These are phyloP conservation scores for Ditula angustiorana DNA, from an alignment of 2,888 invertebrate genomes.

Conservation along the genomic window DNA sequence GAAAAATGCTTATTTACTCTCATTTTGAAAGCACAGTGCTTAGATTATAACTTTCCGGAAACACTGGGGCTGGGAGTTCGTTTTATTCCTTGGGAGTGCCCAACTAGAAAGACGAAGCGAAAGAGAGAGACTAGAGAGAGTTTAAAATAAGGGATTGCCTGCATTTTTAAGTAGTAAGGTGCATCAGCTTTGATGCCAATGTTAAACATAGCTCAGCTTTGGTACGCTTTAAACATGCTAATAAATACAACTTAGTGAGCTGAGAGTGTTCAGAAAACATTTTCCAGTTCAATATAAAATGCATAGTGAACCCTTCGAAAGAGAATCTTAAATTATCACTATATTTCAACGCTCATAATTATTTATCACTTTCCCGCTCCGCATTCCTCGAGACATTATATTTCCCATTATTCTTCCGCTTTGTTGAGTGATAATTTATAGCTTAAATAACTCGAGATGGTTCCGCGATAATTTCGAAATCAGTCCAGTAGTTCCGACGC, in stretches of 20 bases:
- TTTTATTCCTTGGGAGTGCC: too few relatives aligned
- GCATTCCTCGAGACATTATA: constrained; percentile 35
- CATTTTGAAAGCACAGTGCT: too few relatives aligned
- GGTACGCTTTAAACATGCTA: too few relatives aligned
- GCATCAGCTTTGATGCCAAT: too few relatives aligned
- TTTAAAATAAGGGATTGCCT: too few relatives aligned
- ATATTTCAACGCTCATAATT: constrained; percentile 40
- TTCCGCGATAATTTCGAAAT: constrained; percentile 40
- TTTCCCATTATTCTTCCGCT: constrained; percentile 40
- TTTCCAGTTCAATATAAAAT: constrained; percentile 7
- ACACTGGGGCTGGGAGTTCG: too few relatives aligned
- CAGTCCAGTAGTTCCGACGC: constrained; percentile 36
- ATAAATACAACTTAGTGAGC: neutral
- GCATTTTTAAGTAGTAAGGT: too few relatives aligned
- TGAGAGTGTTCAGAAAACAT: constrained; percentile 9
- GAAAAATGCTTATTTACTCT: too few relatives aligned
- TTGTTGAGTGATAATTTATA: constrained; percentile 39
- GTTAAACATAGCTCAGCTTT: too few relatives aligned
- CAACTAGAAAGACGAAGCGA: too few relatives aligned
- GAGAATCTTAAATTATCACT: constrained; percentile 33
- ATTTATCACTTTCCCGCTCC: constrained; percentile 38
- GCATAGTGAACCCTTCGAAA: constrained; percentile 19
- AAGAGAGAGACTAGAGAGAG: too few relatives aligned
- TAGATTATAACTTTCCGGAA: too few relatives aligned
- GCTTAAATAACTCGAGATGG: constrained; percentile 39